Percentiles rank a stretch among this genome's conserved stretches.
phyloP scores from a whole-genome alignment of 2,888 invertebrate species.

The Glaucopsyche alexis region DNA sequence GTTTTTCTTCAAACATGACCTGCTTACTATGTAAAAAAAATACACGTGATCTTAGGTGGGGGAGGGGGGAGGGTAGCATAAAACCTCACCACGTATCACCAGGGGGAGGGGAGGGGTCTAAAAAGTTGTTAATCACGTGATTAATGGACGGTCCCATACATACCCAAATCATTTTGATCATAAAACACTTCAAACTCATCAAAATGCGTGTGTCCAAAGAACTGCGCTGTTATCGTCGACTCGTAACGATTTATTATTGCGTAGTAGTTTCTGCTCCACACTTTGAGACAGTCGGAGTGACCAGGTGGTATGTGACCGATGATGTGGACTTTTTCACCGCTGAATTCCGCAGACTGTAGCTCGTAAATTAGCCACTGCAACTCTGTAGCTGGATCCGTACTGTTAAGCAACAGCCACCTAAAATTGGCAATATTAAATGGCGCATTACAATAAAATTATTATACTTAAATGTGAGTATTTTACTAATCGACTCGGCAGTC shows the following conservation, averaged over 20 bases:
- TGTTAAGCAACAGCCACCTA: slow-evolving; percentile 94
- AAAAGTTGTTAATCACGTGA: no score
- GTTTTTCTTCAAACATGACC: no score
- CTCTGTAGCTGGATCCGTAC: slow-evolving; percentile 97
- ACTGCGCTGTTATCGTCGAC: slow-evolving; percentile 93
- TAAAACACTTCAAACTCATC: slow-evolving; percentile 97
- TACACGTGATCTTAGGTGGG: no score
- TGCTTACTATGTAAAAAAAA: no score
- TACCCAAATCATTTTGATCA: slow-evolving; percentile 88
- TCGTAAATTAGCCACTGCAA: slow-evolving; percentile 97
- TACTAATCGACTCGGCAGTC: no score
- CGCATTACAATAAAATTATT: neutral
- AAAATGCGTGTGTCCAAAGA: slow-evolving; percentile 96
- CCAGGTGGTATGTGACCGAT: slow-evolving; percentile 98
- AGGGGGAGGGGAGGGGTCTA: no score
- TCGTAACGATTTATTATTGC: slow-evolving; percentile 93
- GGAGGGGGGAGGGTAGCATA: no score
- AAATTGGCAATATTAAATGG: slow-evolving; percentile 39
- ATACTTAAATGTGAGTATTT: no score
- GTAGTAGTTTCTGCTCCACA: slow-evolving; percentile 97
- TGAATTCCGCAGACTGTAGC: slow-evolving; percentile 95
- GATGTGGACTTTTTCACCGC: slow-evolving; percentile 97
- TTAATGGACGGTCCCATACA: no score
- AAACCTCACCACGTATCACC: no score
- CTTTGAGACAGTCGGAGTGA: slow-evolving; percentile 94